These are phyloP conservation scores for Nothobranchius furzeri DNA, from an alignment of 2,113 vertebrate species.

Conservation along the genomic window DNA sequence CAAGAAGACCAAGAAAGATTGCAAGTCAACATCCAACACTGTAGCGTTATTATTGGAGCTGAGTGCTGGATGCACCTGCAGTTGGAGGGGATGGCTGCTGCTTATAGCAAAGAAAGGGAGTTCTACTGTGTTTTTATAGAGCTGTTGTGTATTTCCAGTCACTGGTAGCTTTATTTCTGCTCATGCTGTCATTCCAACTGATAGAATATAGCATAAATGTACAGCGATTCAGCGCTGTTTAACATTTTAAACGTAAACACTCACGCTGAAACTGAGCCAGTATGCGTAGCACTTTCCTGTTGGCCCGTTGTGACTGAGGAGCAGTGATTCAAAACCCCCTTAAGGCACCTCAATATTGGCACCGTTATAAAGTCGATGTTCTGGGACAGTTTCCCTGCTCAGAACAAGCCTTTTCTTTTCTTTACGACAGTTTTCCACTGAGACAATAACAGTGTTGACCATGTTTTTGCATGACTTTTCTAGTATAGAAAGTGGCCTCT, in stretches of 20 bases:
- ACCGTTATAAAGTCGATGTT: constrained; percentile 33
- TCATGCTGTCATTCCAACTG: neutral
- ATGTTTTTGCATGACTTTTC: neutral
- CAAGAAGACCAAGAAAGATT: constrained; percentile 13
- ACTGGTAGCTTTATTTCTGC: neutral
- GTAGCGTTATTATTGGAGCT: constrained; percentile 7
- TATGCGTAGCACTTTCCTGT: neutral
- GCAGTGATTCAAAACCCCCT: constrained; percentile 21
- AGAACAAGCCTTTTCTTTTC: neutral
- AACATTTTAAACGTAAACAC: neutral
- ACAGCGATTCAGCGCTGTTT: neutral
- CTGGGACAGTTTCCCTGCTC: constrained; percentile 10
- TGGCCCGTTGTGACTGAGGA: constrained; percentile 11
- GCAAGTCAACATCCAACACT: neutral
- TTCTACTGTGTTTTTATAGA: constrained; percentile 3
- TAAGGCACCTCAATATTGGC: constrained; percentile 28
- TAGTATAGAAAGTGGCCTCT: neutral
- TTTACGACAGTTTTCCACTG: neutral
- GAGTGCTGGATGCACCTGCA: constrained; percentile 1
- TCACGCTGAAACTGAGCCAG: neutral
- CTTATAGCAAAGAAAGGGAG: neutral
- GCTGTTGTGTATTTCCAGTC: neutral
- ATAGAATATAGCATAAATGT: neutral
- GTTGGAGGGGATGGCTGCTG: neutral
- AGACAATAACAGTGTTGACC: neutral